These are phyloP conservation scores for Thysanoteuthis rhombus DNA, from an alignment of 2,888 invertebrate species.

Conservation along the genomic window DNA sequence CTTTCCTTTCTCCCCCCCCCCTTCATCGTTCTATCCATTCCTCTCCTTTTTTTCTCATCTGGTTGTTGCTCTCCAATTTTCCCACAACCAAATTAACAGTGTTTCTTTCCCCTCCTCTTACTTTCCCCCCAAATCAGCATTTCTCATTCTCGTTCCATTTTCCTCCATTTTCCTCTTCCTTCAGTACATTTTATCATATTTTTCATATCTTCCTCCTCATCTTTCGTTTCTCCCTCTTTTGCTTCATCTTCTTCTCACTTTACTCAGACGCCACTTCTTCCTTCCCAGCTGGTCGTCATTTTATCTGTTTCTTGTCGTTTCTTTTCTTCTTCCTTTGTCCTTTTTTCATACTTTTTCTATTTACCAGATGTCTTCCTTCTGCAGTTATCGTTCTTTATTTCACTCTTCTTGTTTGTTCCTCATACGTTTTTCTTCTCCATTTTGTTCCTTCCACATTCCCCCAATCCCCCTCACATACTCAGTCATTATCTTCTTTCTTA, in stretches of 20 bases:
- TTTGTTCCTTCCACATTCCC: background rate
- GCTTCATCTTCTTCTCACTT: background rate
- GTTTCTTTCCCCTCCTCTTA: no score
- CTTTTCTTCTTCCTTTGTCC: background rate
- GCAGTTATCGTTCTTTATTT: background rate
- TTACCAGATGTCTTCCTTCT: background rate
- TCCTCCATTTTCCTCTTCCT: background rate
- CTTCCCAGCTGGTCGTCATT: background rate
- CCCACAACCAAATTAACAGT: no score
- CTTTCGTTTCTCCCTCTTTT: background rate
- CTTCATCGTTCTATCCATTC: no score
- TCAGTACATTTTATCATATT: background rate
- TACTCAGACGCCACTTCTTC: background rate
- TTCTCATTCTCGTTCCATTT: background rate
- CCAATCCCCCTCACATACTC: background rate
- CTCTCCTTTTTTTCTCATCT: no score
- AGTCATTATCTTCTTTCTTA: background rate
- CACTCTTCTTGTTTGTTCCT: background rate
- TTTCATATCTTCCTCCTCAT: background rate
- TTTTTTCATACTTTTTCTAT: background rate
- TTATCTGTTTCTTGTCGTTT: background rate
- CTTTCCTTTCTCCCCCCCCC: no score
- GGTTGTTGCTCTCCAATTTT: no score
- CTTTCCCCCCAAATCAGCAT: background rate
- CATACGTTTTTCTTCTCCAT: background rate